Evolutionary conservation across 2,113 vertebrate genomes (phyloP), one percentile per base, ranked within the genome.

Genomic region (Hippocampus guttulatus): DNA sequence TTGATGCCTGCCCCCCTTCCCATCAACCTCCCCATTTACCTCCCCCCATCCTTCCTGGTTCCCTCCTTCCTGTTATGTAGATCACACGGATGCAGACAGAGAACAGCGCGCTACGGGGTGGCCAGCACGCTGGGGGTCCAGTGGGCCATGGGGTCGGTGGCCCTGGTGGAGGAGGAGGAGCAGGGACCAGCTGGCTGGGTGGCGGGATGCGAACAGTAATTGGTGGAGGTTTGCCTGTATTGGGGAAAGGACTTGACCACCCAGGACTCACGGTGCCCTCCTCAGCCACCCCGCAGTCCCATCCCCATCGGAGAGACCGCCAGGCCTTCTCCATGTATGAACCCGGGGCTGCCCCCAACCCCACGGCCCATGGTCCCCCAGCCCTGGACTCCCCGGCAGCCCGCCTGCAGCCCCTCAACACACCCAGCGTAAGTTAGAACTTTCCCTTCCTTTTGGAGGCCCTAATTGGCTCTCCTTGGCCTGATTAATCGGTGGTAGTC

Each of bases 1-100:
- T 82, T 90, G 79, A 87, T 71, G 47, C 71, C 64, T 11, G 41
- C 41, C n/a, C 16, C 51, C 55, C 76, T 66, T 60, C 66, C 86
- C 75, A 81, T 78, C 58, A 70, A 75, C 75, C 74, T 75, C 62
- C 83, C 85, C 80, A 74, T 88, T 77, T 83, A 77, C 85, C 72
- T 80, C 77, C 87, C 58, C 64, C 80, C 79, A 72, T 76, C 74
- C 67, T 43, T 71, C 77, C 49, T 68, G 66, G 60, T 38, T 71
- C 76, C 81, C 68, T 73, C 72, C 84, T 83, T 76, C 76, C 77
- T 81, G 41, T 84, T 81, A 85, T 85, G 79, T 90, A 99, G 97
- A 98, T 99, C 91, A 94, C 95, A 70, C 96, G 97, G 91, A 93
- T 97, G 86, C 97, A 99, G 93, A 93, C 94, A n/a, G 97, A 98